phyloP scores from a whole-genome alignment of 2,888 invertebrate species.

The Thera obeliscata region DNA sequence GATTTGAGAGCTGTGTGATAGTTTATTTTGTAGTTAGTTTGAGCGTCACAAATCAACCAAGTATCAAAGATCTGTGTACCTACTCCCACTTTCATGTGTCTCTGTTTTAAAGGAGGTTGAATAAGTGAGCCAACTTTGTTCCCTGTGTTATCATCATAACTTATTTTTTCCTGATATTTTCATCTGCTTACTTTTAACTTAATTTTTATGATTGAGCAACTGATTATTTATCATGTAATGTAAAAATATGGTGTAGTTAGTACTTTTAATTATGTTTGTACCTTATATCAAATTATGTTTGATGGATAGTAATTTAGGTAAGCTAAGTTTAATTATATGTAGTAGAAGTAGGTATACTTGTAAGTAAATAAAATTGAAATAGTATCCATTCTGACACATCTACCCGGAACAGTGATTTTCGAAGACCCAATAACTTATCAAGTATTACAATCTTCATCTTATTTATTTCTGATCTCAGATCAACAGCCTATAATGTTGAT shows the following conservation, averaged over 20 bases:
- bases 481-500: conserved; percentile 75
- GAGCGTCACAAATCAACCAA: conserved; percentile 69
- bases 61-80: conserved; percentile 58
- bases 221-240: conserved; percentile 62
- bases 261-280: conserved; percentile 75
- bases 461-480: conserved; percentile 80
- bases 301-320: conserved; percentile 64
- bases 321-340: conserved; percentile 57
- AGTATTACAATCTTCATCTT: conserved; percentile 52
- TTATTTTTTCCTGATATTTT: conserved; percentile 54
- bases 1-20: conserved; percentile 57
- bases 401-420: conserved; percentile 38
- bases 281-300: conserved; percentile 67
- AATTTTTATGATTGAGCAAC: conserved; percentile 54
- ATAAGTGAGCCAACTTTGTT: conserved; percentile 43
- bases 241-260: conserved; percentile 66
- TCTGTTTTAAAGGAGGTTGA: conserved; percentile 40
- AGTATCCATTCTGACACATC: conserved; percentile 42
- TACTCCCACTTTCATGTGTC: conserved; percentile 39
- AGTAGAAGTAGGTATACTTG: conserved; percentile 59
- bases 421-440: conserved; percentile 10
- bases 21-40: conserved; percentile 48
- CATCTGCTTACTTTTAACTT: conserved; percentile 62
- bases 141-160: conserved; percentile 47
- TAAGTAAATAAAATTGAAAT: conserved; percentile 61